These are phyloP conservation scores for Zaprionus kolodkinae DNA, from an alignment of 1,140 invertebrate species.

Conservation along the genomic window DNA sequence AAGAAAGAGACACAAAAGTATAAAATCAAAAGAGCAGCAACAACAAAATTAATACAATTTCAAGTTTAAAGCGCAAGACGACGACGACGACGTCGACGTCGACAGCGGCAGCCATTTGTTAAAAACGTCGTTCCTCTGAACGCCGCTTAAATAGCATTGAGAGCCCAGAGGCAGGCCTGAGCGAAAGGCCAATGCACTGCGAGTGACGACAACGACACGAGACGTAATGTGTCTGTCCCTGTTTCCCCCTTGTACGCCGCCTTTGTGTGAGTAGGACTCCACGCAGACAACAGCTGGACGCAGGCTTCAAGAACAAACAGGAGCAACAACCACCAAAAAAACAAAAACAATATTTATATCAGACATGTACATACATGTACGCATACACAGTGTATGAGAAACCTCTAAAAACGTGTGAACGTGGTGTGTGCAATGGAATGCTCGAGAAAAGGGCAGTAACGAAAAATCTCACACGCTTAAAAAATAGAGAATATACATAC, in stretches of 20 bases:
- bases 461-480: constrained; percentile 52
- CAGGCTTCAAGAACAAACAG: constrained; percentile 56
- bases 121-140: constrained; percentile 48
- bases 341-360: constrained; percentile 10
- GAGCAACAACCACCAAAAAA: constrained; percentile 64
- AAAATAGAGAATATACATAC: constrained; percentile 19
- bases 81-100: background rate
- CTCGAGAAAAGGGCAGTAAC: constrained; percentile 55
- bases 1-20: constrained; percentile 26
- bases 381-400: constrained; percentile 19
- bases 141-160: constrained; percentile 78
- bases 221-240: constrained; percentile 20
- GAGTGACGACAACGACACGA: constrained; percentile 48
- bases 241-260: constrained; percentile 11
- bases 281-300: constrained; percentile 66
- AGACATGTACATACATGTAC: background rate
- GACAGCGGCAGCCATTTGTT: constrained; percentile 54
- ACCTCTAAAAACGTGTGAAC: constrained; percentile 57
- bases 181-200: constrained; percentile 77
- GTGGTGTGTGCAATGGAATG: constrained; percentile 73
- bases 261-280: constrained; percentile 46
- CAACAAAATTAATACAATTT: constrained; percentile 61
- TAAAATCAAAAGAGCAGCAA: constrained; percentile 45
- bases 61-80: constrained; percentile 59
- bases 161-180: constrained; percentile 59